Evolutionary conservation across 2,797 vertebrate species (phyloP).

Genomic region (Ptychobarbus kaznakovi): DNA sequence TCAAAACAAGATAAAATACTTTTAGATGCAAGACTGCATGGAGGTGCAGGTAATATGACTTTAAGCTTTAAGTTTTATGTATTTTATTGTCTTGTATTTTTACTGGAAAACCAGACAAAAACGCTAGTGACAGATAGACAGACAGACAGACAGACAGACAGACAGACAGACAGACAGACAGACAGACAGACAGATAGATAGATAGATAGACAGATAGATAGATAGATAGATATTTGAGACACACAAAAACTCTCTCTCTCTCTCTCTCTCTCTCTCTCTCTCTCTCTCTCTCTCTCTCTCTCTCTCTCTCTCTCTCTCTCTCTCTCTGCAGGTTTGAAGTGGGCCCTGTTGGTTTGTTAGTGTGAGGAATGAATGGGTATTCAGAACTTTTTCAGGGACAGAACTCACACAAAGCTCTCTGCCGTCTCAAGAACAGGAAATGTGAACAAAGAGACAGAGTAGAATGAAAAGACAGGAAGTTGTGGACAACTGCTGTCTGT

Average conservation of each 20-base stretch:
- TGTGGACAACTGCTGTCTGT: neutral
- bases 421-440: constrained; percentile 46
- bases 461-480: constrained; percentile 5
- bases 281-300: constrained; percentile 35
- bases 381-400: constrained; percentile 40
- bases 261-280: constrained; percentile 8
- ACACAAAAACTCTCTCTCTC: constrained; percentile 15
- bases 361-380: constrained; percentile 36
- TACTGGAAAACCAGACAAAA: neutral
- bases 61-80: neutral
- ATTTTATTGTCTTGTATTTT: neutral
- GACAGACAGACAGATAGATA: no score
- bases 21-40: neutral
- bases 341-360: constrained; percentile 27
- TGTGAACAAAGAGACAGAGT: constrained; percentile 35
- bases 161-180: no score
- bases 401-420: constrained; percentile 25
- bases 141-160: no score
- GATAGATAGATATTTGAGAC: neutral
- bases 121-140: no score
- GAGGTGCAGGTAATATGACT: neutral
- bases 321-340: constrained; percentile 34
- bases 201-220: no score
- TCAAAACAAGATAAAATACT: neutral
- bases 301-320: constrained; percentile 23